Evolutionary conservation across 1,140 invertebrate genomes (phyloP), one percentile per base, ranked within the genome.

Genomic region (Venturia canescens): DNA sequence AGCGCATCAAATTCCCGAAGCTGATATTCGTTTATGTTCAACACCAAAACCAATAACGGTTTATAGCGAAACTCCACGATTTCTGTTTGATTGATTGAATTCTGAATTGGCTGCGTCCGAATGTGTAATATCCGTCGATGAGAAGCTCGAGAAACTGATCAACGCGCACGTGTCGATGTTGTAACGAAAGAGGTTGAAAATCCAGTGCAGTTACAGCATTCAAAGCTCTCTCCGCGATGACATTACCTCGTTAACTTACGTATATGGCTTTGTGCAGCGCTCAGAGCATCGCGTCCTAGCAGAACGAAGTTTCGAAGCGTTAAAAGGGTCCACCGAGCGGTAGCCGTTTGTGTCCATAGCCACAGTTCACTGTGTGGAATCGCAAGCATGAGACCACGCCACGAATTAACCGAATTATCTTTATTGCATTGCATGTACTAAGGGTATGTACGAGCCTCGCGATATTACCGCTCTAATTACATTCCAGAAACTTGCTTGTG

Each of bases 341-440:
- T 44, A 44, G 23, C 60, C 53, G 75, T 77, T 77, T 66, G 57
- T 66, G 60, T 44, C 60, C 75, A 44, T 31, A 31, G 60, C 21
- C 21, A 63, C 66, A 27, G 6, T 16, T 23, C 23, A 11, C 60
- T 77, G 6, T 77, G 29, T 57, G 21, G 6, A 18, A 66, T 31
- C 21, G 21, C 75, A 34, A 26, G n/a, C 57, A 31, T 77, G 75
- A 77, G 57, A 60, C 75, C 53, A 63, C 57, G 44, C 79, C 66
- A 67, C 79, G 81, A 83, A 83, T 83, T 83, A 83, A 80, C 75
- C 78, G 72, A 83, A 83, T 83, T 80, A 79, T 83, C 82, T 80
- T 83, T 78, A 83, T 83, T 82, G 81, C 72, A 74, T 80, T 72
- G 70, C 79, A 74, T 80, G 75, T 77, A 69, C 26, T n/a, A 38